Base-by-base conservation (phyloP, 2,113 vertebrate genomes). In the Lathamus discolor region DNA sequence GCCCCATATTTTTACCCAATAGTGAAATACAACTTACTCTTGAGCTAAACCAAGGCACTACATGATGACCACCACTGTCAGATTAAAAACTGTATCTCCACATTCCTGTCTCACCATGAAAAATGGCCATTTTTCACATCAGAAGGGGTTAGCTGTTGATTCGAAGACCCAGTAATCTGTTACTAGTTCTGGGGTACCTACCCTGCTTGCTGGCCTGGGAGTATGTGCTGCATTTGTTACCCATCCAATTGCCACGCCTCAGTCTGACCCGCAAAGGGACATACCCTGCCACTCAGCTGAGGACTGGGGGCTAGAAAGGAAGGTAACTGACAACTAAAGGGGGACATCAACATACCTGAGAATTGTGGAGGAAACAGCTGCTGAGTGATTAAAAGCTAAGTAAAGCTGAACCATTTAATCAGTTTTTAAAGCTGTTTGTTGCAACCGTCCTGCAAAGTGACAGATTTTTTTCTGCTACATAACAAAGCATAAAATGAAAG, bases 341-440 rank as follows among this genome's bases (percentile, higher is more conserved):
- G 23, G 25, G 74, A 55, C 31, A 54, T 83, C 95, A 96, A 90
- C 61, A 64, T 68, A 94, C 48, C 44, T 79, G 64, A 87, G 69
- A 94, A 83, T 73, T 76, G 77, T 76, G 83, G 41, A 75, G 88
- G 91, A 97, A 97, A 97, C 86, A 94, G 74, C 74, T 97, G 96
- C 86, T 73, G 93, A 88, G 88, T 95, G 95, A 97, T 95, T 97
- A 97, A 97, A 92, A 90, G 78, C 84, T 83, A 94, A 97, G 93
- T 94, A 94, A 97, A 96, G 52, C 28, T 39, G 92, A 97, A 96
- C 80, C 39, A 87, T 79, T 97, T 95, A 91, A 83, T 96, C 86
- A 66, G 73, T 91, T 96, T 97, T 93, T 83, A 92, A 95, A 96
- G 90, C 86, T 94, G 89, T 97, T 97, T 93, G 74, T 96, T 97